A percentile compares a stretch with the other conserved stretches of the same genome.
Conservation (phyloP, 2,113 vertebrate genomes). For the Notechis scutatus region DNA sequence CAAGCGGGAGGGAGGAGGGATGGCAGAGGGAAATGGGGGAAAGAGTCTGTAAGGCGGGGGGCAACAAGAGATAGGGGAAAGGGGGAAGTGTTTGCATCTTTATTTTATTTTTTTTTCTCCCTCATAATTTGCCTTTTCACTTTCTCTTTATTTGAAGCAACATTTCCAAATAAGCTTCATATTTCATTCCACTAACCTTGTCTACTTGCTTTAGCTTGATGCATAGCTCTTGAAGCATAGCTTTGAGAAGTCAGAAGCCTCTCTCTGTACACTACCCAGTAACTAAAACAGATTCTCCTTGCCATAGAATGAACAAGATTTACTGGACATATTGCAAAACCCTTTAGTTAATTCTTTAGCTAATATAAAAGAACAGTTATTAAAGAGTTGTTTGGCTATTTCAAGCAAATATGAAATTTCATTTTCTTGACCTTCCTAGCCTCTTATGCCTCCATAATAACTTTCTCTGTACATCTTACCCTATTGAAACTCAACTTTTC, state of each 20-base stretch:
- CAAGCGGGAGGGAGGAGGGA: background rate
- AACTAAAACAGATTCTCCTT: background rate
- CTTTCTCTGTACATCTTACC: background rate
- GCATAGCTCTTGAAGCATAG: background rate
- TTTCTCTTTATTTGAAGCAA: background rate
- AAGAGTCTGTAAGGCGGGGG: background rate
- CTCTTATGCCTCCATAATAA: background rate
- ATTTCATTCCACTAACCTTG: background rate
- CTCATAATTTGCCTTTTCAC: background rate
- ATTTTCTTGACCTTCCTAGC: background rate
- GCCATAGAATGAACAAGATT: background rate
- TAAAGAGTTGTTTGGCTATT: background rate
- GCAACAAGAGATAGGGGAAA: background rate
- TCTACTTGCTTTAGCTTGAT: background rate
- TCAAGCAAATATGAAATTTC: background rate
- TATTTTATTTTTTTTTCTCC: background rate
- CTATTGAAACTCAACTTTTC: background rate
- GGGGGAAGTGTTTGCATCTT: background rate
- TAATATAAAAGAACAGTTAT: background rate
- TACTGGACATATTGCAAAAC: background rate
- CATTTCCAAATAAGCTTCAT: background rate
- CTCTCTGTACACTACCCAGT: background rate
- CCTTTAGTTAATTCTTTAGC: background rate
- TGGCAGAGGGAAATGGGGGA: background rate
- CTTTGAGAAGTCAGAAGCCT: background rate